phyloP scores from a whole-genome alignment of 1,140 invertebrate species.

The Mizuhopecten yessoensis region DNA sequence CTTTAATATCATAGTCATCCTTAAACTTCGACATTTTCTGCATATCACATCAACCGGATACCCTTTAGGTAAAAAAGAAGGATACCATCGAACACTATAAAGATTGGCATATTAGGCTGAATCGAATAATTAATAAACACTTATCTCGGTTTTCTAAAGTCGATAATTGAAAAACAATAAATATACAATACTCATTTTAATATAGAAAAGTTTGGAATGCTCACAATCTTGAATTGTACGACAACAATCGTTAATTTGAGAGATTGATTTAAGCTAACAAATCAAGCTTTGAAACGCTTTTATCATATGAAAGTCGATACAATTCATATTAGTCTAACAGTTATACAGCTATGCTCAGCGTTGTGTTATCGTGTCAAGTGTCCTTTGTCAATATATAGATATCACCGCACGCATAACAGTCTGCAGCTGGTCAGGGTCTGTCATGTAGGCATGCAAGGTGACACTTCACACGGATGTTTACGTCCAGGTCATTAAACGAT shows the following conservation, averaged over 20 bases:
- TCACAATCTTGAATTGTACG: no score
- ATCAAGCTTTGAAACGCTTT: background rate
- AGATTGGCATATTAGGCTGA: background rate
- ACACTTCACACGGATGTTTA: background rate
- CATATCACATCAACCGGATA: background rate
- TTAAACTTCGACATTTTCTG: constrained; percentile 1
- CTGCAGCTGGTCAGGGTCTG: no score
- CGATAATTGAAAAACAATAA: no score
- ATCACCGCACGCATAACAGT: no score
- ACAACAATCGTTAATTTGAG: background rate
- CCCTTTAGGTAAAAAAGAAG: no score
- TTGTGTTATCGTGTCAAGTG: no score
- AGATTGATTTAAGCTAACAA: background rate
- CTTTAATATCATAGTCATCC: background rate
- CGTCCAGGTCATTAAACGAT: no score
- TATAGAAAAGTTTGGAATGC: background rate
- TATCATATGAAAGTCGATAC: background rate
- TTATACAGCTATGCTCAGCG: background rate
- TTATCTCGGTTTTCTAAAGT: no score
- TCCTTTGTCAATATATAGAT: no score
- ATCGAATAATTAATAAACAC: no score
- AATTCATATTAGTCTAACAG: background rate
- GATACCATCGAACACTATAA: no score
- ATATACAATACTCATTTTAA: no score
- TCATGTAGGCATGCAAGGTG: background rate